Percentiles rank a stretch among this genome's conserved stretches.
Conservation (phyloP, 2,888 invertebrate genomes). For the Heteropelma amictum region DNA sequence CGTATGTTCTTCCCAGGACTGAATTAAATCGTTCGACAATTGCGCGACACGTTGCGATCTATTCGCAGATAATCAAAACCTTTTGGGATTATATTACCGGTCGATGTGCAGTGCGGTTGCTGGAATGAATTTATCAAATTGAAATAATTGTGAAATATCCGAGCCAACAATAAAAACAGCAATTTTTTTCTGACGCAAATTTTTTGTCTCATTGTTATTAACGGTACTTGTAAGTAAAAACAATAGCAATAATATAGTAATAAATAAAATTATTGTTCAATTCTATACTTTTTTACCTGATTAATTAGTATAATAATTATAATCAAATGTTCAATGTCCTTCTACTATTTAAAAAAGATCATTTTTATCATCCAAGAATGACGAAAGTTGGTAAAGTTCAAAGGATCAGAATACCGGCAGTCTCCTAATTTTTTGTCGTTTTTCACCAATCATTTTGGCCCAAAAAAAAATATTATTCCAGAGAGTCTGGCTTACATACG, state of each 20-base stretch:
- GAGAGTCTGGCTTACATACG: constrained; percentile 6
- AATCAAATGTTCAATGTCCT: not conserved
- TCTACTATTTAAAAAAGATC: not conserved
- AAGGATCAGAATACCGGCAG: not conserved
- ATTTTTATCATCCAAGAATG: not conserved
- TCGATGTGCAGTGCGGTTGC: no score
- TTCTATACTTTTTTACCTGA: not conserved
- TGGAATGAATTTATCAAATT: no score
- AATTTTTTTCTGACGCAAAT: no score
- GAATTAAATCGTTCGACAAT: constrained; percentile 52
- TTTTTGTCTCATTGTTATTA: no score
- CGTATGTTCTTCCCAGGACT: constrained; percentile 21
- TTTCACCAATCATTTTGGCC: not conserved
- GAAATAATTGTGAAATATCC: no score
- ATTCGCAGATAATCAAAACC: constrained; percentile 11
- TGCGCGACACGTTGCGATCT: constrained; percentile 39
- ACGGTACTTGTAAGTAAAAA: no score
- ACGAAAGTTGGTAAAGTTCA: not conserved
- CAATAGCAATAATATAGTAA: no score
- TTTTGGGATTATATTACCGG: not conserved
- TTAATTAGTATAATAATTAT: no score
- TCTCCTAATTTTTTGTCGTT: not conserved
- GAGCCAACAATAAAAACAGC: no score
- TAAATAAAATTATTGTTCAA: not conserved
- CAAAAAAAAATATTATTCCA: constrained; percentile 7